These are phyloP conservation scores for Peromyscus nudipes DNA, from an alignment of 2,797 vertebrate species.

Conservation along the genomic window DNA sequence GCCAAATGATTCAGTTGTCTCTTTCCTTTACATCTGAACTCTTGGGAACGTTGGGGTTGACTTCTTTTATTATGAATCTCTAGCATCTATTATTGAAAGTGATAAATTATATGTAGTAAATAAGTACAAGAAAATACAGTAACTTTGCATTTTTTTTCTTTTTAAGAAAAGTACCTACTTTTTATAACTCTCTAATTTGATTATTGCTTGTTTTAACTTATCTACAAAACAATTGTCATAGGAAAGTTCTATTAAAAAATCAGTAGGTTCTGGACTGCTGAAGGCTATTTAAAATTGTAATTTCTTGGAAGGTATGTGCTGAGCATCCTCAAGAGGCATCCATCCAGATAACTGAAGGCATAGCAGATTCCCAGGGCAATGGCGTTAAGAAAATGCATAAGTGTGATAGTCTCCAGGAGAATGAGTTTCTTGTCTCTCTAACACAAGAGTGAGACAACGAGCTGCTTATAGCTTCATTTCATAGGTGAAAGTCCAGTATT, in stretches of 20 bases:
- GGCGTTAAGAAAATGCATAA: neutral
- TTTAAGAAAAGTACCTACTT: neutral
- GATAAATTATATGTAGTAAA: neutral
- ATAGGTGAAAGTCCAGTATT: neutral
- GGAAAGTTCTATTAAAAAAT: neutral
- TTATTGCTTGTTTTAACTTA: neutral
- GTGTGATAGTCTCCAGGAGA: neutral
- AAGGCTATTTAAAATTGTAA: slow-evolving; percentile 45
- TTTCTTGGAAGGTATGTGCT: slow-evolving; percentile 23
- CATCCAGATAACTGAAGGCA: neutral
- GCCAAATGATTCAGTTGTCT: neutral
- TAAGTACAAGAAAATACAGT: neutral
- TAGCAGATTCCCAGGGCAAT: neutral
- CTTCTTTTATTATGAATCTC: slow-evolving; percentile 3
- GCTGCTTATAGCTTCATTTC: neutral
- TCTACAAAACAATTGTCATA: neutral
- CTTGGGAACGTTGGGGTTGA: rapidly evolving
- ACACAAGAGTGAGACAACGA: neutral
- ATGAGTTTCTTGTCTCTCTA: neutral
- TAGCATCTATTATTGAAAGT: neutral
- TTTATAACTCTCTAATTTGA: neutral
- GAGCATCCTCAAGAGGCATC: neutral
- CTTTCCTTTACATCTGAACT: neutral
- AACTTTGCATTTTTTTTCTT: neutral
- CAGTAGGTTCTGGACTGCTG: neutral